Percentiles rank a stretch among this genome's conserved stretches.
These are phyloP conservation scores for Seira musarum DNA, from an alignment of 2,888 invertebrate species.

Conservation along the genomic window DNA sequence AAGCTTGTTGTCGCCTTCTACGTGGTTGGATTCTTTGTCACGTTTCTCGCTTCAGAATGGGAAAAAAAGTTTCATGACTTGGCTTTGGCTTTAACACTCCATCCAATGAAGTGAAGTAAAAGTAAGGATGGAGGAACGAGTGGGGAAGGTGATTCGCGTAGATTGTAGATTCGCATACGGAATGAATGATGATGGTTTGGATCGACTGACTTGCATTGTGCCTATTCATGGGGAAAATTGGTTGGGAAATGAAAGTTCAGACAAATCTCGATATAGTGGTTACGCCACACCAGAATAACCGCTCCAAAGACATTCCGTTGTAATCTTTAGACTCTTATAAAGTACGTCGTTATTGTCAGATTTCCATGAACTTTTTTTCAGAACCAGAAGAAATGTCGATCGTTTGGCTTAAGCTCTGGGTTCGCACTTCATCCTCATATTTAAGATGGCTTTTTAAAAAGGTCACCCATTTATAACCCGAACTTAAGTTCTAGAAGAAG, in stretches of 20 bases:
- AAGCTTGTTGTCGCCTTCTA: not conserved
- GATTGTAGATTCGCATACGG: not conserved
- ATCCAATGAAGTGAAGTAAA: too few species aligned
- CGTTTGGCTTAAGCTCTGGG: not conserved
- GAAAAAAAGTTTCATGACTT: not conserved
- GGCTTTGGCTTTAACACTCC: too few species aligned
- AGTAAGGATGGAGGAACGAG: too few species aligned
- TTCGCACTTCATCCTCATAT: not conserved
- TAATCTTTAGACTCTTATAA: too few species aligned
- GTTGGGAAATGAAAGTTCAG: too few species aligned
- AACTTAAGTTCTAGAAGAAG: not conserved
- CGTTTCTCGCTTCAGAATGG: not conserved
- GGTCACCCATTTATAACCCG: not conserved
- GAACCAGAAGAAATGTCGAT: too few species aligned
- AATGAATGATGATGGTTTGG: not conserved
- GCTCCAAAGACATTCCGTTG: too few species aligned
- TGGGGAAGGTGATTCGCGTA: not conserved
- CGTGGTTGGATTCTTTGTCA: not conserved
- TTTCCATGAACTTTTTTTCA: too few species aligned
- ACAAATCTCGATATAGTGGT: too few species aligned
- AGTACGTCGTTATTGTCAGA: too few species aligned
- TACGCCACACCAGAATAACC: too few species aligned
- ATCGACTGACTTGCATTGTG: too few species aligned
- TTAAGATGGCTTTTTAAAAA: not conserved
- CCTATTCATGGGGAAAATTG: not conserved